Evolutionary conservation across 2,113 vertebrate species (phyloP).

Genomic region (Vombatus ursinus): DNA sequence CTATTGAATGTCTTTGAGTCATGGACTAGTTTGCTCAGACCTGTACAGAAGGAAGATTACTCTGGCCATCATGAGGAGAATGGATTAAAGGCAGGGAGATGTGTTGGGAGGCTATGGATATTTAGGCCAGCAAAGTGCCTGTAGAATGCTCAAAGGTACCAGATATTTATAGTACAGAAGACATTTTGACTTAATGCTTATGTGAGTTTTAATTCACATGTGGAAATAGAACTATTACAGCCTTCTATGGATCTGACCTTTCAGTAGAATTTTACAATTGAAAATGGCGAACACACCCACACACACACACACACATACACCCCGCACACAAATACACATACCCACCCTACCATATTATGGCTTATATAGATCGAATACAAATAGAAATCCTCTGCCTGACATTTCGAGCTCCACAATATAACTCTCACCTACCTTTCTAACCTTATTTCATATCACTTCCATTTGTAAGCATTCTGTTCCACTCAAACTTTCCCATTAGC

Average conservation of each 20-base stretch:
- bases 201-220: not conserved
- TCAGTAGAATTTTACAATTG: not conserved
- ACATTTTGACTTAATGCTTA: not conserved
- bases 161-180: not conserved
- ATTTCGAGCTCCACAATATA: not conserved
- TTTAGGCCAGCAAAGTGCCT: not conserved
- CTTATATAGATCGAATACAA: not conserved
- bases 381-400: not conserved
- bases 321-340: not conserved
- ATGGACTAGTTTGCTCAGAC: not conserved
- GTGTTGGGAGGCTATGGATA: not conserved
- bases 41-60: not conserved
- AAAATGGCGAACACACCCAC: not conserved
- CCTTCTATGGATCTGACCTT: not conserved
- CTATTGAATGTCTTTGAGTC: not conserved
- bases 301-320: not conserved
- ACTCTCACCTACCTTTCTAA: not conserved
- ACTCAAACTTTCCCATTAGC: not conserved
- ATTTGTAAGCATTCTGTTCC: not conserved
- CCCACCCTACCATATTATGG: not conserved
- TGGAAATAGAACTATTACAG: not conserved
- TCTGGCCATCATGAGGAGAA: not conserved
- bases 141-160: not conserved
- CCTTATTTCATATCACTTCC: not conserved
- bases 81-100: not conserved